Percentiles rank a stretch among this genome's conserved stretches.
Conservation (phyloP, 2,113 vertebrate species). For the Scytalopus superciliaris region DNA sequence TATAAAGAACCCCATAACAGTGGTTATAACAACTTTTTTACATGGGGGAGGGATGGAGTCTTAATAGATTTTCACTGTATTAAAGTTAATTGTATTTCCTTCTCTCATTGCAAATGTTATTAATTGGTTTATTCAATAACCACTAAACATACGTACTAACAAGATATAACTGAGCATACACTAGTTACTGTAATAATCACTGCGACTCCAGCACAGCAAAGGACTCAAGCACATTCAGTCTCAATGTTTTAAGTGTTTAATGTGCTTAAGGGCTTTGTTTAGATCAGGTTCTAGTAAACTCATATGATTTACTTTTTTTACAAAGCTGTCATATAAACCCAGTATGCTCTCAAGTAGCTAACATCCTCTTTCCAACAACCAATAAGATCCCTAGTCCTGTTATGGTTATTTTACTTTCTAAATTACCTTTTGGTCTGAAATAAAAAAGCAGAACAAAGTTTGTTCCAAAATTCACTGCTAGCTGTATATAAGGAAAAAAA, state of each 20-base stretch:
- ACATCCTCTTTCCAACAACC: background rate
- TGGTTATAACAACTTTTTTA: background rate
- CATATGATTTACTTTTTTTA: background rate
- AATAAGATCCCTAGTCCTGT: background rate
- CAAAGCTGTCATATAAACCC: background rate
- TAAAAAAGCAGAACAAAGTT: background rate
- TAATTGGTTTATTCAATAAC: background rate
- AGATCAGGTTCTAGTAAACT: background rate
- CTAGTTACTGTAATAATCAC: background rate
- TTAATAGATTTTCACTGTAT: background rate
- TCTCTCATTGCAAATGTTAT: background rate
- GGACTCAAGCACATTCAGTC: background rate
- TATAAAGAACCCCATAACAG: background rate
- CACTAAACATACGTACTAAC: background rate
- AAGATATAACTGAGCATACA: background rate
- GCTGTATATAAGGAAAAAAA: background rate
- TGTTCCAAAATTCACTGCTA: background rate
- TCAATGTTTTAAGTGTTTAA: background rate
- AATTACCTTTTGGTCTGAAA: background rate
- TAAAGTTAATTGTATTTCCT: background rate
- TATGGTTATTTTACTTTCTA: background rate
- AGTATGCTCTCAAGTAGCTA: background rate
- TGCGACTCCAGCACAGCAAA: background rate
- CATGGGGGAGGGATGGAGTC: background rate
- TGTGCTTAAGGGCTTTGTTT: slow-evolving; percentile 4